Conservation (phyloP, 2,113 vertebrate genomes). For the Numida meleagris region DNA sequence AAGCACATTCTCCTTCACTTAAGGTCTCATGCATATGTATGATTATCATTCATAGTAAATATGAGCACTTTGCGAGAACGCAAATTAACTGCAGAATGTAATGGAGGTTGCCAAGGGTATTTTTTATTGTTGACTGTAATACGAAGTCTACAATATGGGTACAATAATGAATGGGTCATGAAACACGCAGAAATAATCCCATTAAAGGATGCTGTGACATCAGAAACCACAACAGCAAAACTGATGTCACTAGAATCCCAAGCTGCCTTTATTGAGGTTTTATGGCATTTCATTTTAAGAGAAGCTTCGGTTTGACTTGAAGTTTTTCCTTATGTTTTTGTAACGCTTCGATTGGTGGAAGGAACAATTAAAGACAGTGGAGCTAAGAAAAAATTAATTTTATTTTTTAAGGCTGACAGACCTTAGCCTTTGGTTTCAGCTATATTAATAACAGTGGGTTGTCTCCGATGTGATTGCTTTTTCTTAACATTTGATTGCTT, state of each 20-base stretch:
- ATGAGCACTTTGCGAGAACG: slow-evolving; percentile 27
- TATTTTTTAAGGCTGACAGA: slow-evolving; percentile 22
- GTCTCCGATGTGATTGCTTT: neutral
- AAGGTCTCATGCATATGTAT: slow-evolving; percentile 72
- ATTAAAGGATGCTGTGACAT: slow-evolving; percentile 3
- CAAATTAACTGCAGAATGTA: slow-evolving; percentile 59
- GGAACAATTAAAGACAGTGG: slow-evolving; percentile 16
- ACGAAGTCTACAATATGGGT: neutral
- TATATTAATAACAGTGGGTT: slow-evolving; percentile 13
- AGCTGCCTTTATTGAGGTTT: neutral
- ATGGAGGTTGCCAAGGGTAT: slow-evolving; percentile 56
- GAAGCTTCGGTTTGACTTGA: neutral
- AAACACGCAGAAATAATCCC: slow-evolving; percentile 29
- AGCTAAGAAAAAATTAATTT: slow-evolving; percentile 5
- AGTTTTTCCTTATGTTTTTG: neutral
- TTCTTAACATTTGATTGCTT: slow-evolving; percentile 6
- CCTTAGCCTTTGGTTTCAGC: slow-evolving; percentile 8
- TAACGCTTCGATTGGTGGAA: neutral
- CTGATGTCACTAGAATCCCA: neutral
- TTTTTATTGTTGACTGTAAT: slow-evolving; percentile 45
- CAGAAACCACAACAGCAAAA: slow-evolving; percentile 23
- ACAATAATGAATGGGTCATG: neutral
- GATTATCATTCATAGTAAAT: slow-evolving; percentile 63
- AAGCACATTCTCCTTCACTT: slow-evolving; percentile 51
- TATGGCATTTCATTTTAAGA: neutral